phyloP scores from a whole-genome alignment of 2,797 vertebrate genomes.

The Nannoperca australis region DNA sequence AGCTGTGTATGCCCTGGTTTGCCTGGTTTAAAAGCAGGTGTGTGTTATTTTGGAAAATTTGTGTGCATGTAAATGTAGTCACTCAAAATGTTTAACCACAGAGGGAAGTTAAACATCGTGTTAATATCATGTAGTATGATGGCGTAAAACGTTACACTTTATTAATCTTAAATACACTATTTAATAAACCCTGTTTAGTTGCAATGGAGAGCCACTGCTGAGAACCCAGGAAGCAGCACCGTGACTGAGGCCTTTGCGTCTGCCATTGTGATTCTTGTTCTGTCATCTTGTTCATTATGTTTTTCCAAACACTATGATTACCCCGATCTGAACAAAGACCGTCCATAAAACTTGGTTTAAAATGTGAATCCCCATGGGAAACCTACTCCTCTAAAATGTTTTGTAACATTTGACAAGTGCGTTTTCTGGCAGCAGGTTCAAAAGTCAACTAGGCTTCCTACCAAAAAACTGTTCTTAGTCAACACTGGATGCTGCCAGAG shows the following conservation, averaged over 20 bases:
- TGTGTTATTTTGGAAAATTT: no score
- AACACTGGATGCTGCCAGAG: constrained; percentile 54
- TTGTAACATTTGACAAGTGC: constrained; percentile 24
- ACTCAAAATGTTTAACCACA: neutral
- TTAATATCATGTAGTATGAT: neutral
- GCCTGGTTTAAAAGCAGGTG: no score
- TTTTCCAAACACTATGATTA: constrained; percentile 21
- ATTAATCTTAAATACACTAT: neutral
- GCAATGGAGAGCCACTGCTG: neutral
- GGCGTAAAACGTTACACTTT: neutral
- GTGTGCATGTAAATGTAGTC: no score
- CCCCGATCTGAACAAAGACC: neutral
- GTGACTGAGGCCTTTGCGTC: constrained; percentile 5
- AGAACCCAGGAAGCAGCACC: neutral
- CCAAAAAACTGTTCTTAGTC: constrained; percentile 55
- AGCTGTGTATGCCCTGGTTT: no score
- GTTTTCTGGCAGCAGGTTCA: constrained; percentile 34
- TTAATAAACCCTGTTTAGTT: neutral
- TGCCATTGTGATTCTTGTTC: neutral
- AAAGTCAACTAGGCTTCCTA: constrained; percentile 47
- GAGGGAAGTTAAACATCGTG: neutral
- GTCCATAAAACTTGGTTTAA: constrained; percentile 7
- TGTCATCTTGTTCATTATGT: constrained; percentile 3
- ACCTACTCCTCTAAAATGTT: constrained; percentile 9
- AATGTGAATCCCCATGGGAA: neutral